A percentile compares a stretch with the other conserved stretches of the same genome.
phyloP scores from a whole-genome alignment of 1,140 invertebrate genomes.

The Habropoda laboriosa region DNA sequence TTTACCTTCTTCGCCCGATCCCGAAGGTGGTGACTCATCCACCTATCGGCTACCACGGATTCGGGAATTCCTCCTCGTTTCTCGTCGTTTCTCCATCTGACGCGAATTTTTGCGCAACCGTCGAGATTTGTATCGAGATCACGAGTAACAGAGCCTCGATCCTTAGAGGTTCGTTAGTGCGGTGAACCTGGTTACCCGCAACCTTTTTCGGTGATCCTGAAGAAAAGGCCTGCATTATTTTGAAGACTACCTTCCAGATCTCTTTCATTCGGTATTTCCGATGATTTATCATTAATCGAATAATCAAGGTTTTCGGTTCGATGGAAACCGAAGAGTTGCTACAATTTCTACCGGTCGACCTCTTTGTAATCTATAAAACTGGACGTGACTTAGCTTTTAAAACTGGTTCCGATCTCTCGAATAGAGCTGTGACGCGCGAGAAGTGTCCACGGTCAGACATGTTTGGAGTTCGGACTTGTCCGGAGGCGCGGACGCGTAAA shows the following conservation, averaged over 20 bases:
- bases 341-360: background rate
- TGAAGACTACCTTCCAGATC: background rate
- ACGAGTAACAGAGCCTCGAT: slow-evolving; percentile 9
- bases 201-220: background rate
- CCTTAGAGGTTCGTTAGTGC: slow-evolving; percentile 21
- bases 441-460: slow-evolving; percentile 60
- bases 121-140: slow-evolving; percentile 38
- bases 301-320: no score
- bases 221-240: background rate
- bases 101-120: slow-evolving; percentile 32
- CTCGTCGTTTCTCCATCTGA: slow-evolving; percentile 47
- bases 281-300: no score
- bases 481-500: slow-evolving; percentile 79
- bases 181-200: background rate
- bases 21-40: slow-evolving; percentile 70
- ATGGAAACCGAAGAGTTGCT: no score
- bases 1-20: slow-evolving; percentile 60
- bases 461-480: slow-evolving; percentile 78
- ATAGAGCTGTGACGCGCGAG: slow-evolving; percentile 75
- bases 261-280: no score
- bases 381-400: background rate
- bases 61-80: slow-evolving; percentile 70
- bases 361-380: background rate
- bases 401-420: slow-evolving; percentile 48
- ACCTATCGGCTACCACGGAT: slow-evolving; percentile 66